Evolutionary conservation across 1,140 invertebrate genomes (phyloP).

Genomic region (Saccostrea cuccullata): DNA sequence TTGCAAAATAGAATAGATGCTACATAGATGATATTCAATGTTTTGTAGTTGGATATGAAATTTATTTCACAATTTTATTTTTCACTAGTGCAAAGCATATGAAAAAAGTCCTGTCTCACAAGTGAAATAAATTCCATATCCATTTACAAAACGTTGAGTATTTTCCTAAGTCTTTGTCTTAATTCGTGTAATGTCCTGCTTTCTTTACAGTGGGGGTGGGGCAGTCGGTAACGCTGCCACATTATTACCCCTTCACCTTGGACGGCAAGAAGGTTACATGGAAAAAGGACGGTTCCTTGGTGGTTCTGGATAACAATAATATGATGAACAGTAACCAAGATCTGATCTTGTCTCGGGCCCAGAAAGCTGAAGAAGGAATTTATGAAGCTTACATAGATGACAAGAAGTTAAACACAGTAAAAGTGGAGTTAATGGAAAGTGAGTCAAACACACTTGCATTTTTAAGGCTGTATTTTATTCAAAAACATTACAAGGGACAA

Average conservation of each 20-base stretch:
- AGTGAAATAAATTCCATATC: no score
- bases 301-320: slow-evolving; percentile 14
- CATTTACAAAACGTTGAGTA: no score
- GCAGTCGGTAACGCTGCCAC: neutral
- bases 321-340: slow-evolving; percentile 36
- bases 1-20: no score
- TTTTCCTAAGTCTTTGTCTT: no score
- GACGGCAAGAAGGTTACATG: slow-evolving; percentile 31
- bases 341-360: slow-evolving; percentile 30
- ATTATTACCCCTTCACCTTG: slow-evolving; percentile 13
- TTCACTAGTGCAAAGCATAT: no score
- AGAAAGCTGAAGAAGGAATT: neutral
- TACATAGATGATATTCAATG: no score
- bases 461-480: no score
- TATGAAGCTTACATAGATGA: slow-evolving; percentile 23
- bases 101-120: no score
- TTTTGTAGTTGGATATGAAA: no score
- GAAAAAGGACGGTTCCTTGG: slow-evolving; percentile 31
- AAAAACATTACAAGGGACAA: no score
- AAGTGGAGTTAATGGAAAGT: neutral
- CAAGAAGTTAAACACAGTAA: neutral
- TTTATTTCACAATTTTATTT: no score
- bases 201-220: neutral
- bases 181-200: neutral
- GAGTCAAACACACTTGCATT: neutral